phyloP scores from a whole-genome alignment of 2,113 vertebrate species.

The Sitta europaea region DNA sequence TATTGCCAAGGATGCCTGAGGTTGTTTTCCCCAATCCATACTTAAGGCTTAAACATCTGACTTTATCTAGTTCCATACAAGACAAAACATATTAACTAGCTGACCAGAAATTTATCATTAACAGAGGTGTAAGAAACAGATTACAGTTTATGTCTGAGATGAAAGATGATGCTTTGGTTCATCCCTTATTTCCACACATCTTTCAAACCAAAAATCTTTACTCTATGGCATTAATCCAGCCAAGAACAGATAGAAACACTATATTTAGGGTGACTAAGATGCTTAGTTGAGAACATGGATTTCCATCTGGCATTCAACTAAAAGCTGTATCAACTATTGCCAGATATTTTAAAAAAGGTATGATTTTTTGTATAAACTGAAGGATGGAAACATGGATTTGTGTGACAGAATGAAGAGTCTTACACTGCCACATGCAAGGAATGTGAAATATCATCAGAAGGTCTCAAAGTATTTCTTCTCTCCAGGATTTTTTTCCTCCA shows the following conservation, averaged over 20 bases:
- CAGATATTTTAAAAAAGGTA: constrained; percentile 22
- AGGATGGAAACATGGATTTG: not conserved
- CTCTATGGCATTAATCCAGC: constrained; percentile 35
- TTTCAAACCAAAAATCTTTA: constrained; percentile 28
- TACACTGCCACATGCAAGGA: not conserved
- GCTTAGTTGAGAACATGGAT: constrained; percentile 41
- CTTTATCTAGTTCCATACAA: not conserved
- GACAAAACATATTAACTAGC: not conserved
- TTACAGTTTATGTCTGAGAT: not conserved
- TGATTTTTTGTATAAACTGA: constrained; percentile 34
- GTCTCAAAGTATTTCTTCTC: not conserved
- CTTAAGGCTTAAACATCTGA: not conserved
- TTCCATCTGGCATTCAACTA: constrained; percentile 45
- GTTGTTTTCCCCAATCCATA: not conserved
- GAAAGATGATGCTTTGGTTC: not conserved
- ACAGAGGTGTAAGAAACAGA: not conserved
- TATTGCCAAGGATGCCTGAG: not conserved
- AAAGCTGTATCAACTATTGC: constrained; percentile 32
- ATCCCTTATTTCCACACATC: not conserved
- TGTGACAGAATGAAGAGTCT: constrained; percentile 27
- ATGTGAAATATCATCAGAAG: not conserved
- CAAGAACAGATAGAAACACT: constrained; percentile 52
- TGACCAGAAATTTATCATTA: not conserved
- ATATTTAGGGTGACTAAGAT: constrained; percentile 57
- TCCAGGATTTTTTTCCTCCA: not conserved